phyloP scores from a whole-genome alignment of 2,797 vertebrate genomes.

The Apodemus agrarius region DNA sequence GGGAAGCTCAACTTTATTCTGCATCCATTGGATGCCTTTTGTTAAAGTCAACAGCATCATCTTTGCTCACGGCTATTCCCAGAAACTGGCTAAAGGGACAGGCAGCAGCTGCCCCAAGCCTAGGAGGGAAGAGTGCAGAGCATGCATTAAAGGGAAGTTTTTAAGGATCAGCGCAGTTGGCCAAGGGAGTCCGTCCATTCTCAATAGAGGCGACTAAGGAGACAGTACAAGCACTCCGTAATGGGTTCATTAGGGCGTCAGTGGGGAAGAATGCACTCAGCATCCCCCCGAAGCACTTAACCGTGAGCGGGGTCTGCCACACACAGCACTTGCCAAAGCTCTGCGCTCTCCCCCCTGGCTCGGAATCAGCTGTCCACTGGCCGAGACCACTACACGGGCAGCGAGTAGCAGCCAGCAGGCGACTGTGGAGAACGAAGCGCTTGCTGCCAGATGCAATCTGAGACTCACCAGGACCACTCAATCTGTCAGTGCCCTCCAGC shows the following conservation, averaged over 20 bases:
- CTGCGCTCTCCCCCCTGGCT: not conserved
- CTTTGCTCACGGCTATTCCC: not conserved
- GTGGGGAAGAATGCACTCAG: conserved; percentile 13
- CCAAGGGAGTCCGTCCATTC: conserved; percentile 23
- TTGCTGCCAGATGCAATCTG: conserved; percentile 32
- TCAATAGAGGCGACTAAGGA: not conserved
- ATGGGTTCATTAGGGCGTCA: not conserved
- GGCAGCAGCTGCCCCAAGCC: not conserved
- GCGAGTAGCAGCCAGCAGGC: not conserved
- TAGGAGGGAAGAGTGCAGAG: conserved; percentile 47
- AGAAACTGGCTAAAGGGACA: conserved; percentile 43
- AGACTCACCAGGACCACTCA: conserved; percentile 57
- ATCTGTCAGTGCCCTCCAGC: conserved; percentile 44
- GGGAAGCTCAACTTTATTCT: conserved; percentile 35
- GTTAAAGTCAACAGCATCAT: conserved; percentile 16
- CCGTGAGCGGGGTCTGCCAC: not conserved
- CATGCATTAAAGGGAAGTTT: conserved; percentile 58
- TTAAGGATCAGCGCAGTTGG: conserved; percentile 25
- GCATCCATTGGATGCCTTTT: conserved; percentile 62
- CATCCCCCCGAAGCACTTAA: conserved; percentile 16
- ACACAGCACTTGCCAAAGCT: not conserved
- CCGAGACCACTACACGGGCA: conserved; percentile 30
- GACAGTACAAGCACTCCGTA: not conserved
- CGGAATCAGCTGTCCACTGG: conserved; percentile 8
- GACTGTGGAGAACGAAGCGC: not conserved